A percentile compares a stretch with the other conserved stretches of the same genome.
Evolutionary conservation across 2,797 vertebrate species (phyloP).

Genomic region (Cynopterus sphinx): DNA sequence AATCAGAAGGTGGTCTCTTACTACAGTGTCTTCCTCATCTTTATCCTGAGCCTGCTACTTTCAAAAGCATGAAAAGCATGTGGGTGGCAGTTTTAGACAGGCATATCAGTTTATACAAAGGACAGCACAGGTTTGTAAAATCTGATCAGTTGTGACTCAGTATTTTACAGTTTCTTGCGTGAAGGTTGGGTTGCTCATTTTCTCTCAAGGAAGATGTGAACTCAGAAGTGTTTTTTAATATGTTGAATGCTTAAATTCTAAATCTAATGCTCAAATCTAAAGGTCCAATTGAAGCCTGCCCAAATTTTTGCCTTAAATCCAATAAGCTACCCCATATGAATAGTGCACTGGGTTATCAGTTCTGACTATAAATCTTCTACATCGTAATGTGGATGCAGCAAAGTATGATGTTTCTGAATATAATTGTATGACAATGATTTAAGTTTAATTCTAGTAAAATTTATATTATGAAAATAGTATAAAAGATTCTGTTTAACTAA

Average conservation of each 20-base stretch:
- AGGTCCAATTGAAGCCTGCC: neutral
- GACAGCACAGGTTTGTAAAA: neutral
- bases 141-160: neutral
- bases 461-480: neutral
- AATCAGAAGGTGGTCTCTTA: neutral
- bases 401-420: neutral
- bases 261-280: neutral
- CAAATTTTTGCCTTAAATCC: neutral
- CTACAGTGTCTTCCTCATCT: neutral
- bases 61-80: neutral
- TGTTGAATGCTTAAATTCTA: neutral
- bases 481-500: neutral
- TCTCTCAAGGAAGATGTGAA: neutral
- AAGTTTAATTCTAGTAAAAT: neutral
- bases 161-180: neutral
- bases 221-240: neutral
- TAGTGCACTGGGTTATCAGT: neutral
- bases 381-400: neutral
- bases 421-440: neutral
- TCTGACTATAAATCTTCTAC: neutral
- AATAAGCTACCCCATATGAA: neutral
- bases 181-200: neutral
- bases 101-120: neutral
- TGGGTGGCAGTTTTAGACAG: neutral
- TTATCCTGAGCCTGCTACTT: neutral